phyloP scores from a whole-genome alignment of 1,140 invertebrate species.

The Philaenus spumarius region DNA sequence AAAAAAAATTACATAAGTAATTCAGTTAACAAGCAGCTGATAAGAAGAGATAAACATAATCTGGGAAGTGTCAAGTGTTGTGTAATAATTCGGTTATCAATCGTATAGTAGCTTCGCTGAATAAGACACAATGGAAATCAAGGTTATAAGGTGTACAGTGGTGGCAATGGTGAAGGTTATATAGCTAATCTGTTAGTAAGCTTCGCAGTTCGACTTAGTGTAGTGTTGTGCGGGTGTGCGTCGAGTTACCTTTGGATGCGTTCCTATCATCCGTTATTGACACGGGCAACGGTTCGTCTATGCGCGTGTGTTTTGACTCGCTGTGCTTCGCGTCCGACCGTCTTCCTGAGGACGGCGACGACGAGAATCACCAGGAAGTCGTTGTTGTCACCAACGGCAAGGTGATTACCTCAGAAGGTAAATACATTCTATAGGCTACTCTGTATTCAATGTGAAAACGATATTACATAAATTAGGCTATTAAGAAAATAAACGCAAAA shows the following conservation, averaged over 20 bases:
- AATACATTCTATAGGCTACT: no score
- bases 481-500: no score
- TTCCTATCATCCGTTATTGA: neutral
- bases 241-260: neutral
- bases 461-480: no score
- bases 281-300: constrained; percentile 37
- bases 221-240: constrained; percentile 5
- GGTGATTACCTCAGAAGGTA: constrained; percentile 22
- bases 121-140: no score
- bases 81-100: no score
- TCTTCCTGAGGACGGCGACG: constrained; percentile 62
- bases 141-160: no score
- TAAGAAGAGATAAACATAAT: no score
- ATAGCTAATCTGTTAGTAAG: no score
- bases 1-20: neutral
- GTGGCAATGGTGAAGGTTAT: no score
- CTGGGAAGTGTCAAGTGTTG: no score
- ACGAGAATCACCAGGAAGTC: constrained; percentile 49
- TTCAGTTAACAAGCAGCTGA: neutral
- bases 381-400: constrained; percentile 31
- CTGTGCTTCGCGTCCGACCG: constrained; percentile 81
- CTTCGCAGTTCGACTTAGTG: neutral
- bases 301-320: constrained; percentile 80
- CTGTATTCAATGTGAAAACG: no score
- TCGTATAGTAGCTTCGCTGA: no score